Percentiles rank a stretch among this genome's conserved stretches.
These are phyloP conservation scores for pig (Sus scrofa) DNA, from an alignment of 2,113 vertebrate species.

Conservation along the genomic window T2T-Sscrofa CM000826.6:95624001-95624500, in stretches of 20 bases:
- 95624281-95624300: slow-evolving; percentile 17
- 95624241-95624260: background rate
- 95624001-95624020: background rate
- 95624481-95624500: background rate
- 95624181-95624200: background rate
- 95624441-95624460: background rate
- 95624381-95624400: background rate
- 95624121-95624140: background rate
- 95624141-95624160: background rate
- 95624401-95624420: background rate
- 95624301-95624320: background rate
- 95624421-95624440: background rate
- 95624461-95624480: slow-evolving; percentile 1
- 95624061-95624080: background rate
- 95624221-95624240: background rate
- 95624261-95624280: background rate
- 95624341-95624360: background rate
- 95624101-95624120: background rate
- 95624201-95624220: background rate
- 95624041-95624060: slow-evolving; percentile 11
- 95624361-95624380: slow-evolving; percentile 1
- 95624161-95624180: background rate
- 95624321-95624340: background rate
- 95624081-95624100: background rate
- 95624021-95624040: background rate